A percentile compares a stretch with the other conserved stretches of the same genome.
Evolutionary conservation across 2,113 vertebrate species (phyloP).

Genomic region (Ctenodactylus gundi): DNA sequence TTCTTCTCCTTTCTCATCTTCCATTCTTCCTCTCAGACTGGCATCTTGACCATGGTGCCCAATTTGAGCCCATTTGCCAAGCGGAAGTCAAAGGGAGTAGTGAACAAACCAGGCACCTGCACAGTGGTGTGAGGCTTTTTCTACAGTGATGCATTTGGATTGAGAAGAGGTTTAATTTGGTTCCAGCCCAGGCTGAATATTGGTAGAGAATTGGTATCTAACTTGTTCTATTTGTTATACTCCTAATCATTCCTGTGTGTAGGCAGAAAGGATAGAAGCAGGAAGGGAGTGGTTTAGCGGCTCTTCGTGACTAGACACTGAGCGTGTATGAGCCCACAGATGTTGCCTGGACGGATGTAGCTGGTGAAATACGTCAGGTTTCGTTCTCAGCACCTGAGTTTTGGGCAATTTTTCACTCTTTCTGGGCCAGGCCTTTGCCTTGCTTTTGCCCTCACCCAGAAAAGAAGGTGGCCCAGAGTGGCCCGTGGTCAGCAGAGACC

Average conservation of each 20-base stretch:
- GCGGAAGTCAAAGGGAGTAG: neutral
- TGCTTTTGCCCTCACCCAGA: neutral
- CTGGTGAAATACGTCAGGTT: neutral
- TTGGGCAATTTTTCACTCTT: neutral
- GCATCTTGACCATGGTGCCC: neutral
- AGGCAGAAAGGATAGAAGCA: neutral
- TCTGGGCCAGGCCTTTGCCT: neutral
- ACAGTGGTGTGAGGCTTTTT: fast-evolving
- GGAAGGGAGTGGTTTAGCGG: neutral
- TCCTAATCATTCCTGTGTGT: neutral
- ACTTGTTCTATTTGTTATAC: neutral
- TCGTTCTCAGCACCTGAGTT: neutral
- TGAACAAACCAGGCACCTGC: neutral
- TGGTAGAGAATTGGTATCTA: neutral
- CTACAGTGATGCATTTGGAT: neutral
- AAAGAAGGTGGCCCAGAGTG: neutral
- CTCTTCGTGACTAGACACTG: neutral
- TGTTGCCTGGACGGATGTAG: neutral
- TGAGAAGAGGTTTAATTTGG: neutral
- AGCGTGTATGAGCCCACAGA: neutral
- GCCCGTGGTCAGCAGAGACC: fast-evolving
- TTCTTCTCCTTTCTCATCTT: neutral
- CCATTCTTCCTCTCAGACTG: neutral
- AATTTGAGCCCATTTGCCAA: neutral
- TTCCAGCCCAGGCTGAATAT: neutral